Evolutionary conservation across 2,113 vertebrate genomes (phyloP).

Genomic region (Myotis yumanensis): DNA sequence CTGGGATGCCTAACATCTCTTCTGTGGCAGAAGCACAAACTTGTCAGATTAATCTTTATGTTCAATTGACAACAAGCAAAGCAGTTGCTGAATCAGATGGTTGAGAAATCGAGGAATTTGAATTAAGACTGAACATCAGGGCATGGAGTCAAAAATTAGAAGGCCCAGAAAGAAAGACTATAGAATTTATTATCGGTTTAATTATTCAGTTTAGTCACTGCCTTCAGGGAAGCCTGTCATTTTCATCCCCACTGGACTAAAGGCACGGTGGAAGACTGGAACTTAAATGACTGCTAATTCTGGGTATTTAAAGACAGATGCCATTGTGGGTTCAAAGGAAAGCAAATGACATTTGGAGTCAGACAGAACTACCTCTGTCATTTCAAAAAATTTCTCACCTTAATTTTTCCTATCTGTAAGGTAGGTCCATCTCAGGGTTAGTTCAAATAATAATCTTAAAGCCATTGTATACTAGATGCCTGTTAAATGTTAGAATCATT

Average conservation of each 20-base stretch:
- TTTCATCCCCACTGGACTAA: neutral
- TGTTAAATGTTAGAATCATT: neutral
- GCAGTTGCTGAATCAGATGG: neutral
- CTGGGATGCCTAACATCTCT: neutral
- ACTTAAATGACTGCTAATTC: neutral
- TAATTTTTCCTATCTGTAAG: constrained; percentile 17
- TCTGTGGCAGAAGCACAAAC: neutral
- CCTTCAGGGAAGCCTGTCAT: neutral
- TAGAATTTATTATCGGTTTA: neutral
- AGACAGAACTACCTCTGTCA: neutral
- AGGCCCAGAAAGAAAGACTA: neutral
- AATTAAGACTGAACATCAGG: neutral
- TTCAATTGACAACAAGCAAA: constrained; percentile 45
- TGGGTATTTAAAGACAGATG: neutral
- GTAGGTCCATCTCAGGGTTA: neutral
- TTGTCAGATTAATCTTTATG: constrained; percentile 11
- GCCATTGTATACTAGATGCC: neutral
- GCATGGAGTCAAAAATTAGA: neutral
- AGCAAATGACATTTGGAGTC: neutral
- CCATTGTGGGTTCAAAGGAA: neutral
- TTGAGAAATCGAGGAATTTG: constrained; percentile 11
- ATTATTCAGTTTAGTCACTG: neutral
- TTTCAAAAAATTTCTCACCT: constrained; percentile 15
- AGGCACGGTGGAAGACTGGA: neutral
- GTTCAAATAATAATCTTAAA: neutral